These are phyloP conservation scores for Martes martes DNA, from an alignment of 2,113 vertebrate genomes.

Conservation along the genomic window DNA sequence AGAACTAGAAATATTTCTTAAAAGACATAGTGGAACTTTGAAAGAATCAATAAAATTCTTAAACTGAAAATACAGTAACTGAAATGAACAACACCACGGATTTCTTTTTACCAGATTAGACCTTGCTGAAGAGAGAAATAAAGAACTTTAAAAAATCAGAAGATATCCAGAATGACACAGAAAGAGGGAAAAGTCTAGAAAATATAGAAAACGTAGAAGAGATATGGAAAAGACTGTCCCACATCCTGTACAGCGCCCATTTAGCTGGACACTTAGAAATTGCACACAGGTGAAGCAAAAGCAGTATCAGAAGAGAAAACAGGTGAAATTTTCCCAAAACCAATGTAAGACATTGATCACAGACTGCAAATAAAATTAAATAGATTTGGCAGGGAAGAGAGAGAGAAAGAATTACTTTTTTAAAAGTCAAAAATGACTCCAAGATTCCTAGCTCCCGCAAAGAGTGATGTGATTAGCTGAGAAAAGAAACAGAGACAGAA, in stretches of 20 bases:
- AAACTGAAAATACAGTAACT: not conserved
- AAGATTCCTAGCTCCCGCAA: not conserved
- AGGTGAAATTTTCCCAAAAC: not conserved
- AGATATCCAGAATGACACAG: not conserved
- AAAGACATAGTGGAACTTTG: not conserved
- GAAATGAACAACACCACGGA: not conserved
- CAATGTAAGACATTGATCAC: not conserved
- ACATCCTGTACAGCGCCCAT: not conserved
- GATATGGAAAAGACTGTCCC: not conserved
- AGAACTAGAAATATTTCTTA: not conserved
- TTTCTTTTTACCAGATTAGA: not conserved
- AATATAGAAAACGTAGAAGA: not conserved
- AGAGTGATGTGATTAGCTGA: not conserved
- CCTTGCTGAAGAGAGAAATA: not conserved
- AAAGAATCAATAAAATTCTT: not conserved
- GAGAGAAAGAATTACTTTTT: not conserved
- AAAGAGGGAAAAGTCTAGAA: not conserved
- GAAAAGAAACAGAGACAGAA: not conserved
- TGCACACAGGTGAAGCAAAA: not conserved
- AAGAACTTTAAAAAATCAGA: not conserved
- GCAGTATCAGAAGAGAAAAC: not conserved
- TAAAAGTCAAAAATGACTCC: not conserved
- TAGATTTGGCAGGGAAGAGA: not conserved
- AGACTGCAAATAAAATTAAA: slow-evolving; percentile 3
- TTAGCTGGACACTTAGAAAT: not conserved